Evolutionary conservation across 92 coral and sea anemone genomes (phyloP), one percentile per base, ranked within the genome.

Genomic region (Porites lobata): DNA sequence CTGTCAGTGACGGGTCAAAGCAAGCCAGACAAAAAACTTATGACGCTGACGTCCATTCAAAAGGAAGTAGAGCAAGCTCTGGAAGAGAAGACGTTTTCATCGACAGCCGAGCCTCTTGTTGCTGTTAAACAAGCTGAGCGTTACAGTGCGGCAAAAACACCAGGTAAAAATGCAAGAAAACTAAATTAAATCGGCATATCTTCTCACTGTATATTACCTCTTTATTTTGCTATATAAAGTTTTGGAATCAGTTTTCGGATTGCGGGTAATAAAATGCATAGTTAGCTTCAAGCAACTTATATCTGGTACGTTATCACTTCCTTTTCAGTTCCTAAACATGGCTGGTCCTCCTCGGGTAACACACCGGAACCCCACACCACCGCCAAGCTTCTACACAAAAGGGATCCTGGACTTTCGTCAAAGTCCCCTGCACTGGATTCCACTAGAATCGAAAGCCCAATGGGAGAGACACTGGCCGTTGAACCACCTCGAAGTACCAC

Each of bases 291-390:
- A 38, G 47, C 47, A 38, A 38, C 47, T 38, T 38, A 38, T 43
- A 13, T 66, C 17, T 69, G 65, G 47, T 32, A 17, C 4, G 8
- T 64, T 64, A 20, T 71, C 24, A 8, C 7, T 38, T 73, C n/a
- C 47, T 18, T 89, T 86, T 64, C 81, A 95, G 98, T 91, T 20
- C 92, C 90, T 13, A 93, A 85, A 32, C 93, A 72, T 54, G 98
- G 96, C 4, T 96, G 98, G 99, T 76, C 96, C 51, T 92, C 95
- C n/a, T 81, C 69, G 38, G 69, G 77, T 13, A 86, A 77, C 70
- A 91, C 93, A 20, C 94, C 98, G 10, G 98, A 92, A 38, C 98
- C 98, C 47, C 86, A 91, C 80, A 90, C 96, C 64, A 77, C 89
- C 53, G 78, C 96, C 0, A 96, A 94, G 75, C 92, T 92, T 64